Evolutionary conservation across 2,113 vertebrate genomes (phyloP).

Genomic region (Thryonomys swinderianus): DNA sequence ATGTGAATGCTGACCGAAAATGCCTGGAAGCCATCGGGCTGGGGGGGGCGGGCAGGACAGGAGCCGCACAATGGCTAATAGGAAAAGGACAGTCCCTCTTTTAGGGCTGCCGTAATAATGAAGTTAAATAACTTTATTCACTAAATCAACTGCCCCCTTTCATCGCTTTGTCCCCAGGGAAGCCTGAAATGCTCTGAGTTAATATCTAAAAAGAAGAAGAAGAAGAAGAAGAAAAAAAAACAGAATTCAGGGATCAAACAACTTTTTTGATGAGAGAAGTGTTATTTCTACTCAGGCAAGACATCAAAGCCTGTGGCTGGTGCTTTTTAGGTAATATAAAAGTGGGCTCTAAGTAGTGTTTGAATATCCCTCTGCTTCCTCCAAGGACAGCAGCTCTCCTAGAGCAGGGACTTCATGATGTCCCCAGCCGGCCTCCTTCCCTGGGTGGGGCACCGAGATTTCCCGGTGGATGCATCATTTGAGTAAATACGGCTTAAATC

Average conservation of each 20-base stretch:
- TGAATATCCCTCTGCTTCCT: slow-evolving; percentile 43
- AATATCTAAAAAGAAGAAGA: slow-evolving; percentile 54
- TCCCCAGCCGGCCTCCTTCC: not conserved
- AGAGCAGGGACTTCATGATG: not conserved
- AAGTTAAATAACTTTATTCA: slow-evolving; percentile 48
- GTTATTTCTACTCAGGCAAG: slow-evolving; percentile 66
- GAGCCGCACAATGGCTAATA: not conserved
- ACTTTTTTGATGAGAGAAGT: slow-evolving; percentile 72
- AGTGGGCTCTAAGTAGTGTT: slow-evolving; percentile 58
- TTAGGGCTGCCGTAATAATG: slow-evolving; percentile 12
- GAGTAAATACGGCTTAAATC: slow-evolving; percentile 41
- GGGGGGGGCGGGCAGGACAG: not conserved
- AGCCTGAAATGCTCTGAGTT: slow-evolving; percentile 63
- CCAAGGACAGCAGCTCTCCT: not conserved
- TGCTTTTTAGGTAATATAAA: slow-evolving; percentile 65
- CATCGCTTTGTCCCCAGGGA: not conserved
- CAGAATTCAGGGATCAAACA: slow-evolving; percentile 68
- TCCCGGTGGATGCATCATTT: not conserved
- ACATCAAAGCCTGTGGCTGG: slow-evolving; percentile 59
- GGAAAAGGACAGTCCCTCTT: not conserved
- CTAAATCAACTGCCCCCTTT: slow-evolving; percentile 49
- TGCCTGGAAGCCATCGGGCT: not conserved
- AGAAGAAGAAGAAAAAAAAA: not conserved
- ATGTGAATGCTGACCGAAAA: not conserved
- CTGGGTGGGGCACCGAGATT: not conserved